These are phyloP conservation scores for Gymnoscopelus braueri DNA, from an alignment of 2,797 vertebrate species.

Conservation along the genomic window DNA sequence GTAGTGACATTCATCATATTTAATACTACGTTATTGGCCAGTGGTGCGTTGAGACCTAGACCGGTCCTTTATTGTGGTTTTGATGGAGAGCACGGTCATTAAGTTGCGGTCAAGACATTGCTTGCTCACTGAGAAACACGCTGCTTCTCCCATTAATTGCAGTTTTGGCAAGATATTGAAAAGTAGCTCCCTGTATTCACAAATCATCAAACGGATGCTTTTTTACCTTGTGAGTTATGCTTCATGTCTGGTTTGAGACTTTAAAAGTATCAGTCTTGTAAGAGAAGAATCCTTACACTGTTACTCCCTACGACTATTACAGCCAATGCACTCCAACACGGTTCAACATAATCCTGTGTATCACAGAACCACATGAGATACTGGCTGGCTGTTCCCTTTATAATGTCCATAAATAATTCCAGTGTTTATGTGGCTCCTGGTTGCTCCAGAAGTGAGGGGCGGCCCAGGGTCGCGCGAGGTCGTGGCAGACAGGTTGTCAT, in stretches of 20 bases:
- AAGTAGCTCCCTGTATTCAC: slow-evolving; percentile 33
- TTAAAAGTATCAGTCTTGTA: slow-evolving; percentile 29
- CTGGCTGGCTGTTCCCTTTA: slow-evolving; percentile 38
- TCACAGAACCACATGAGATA: slow-evolving; percentile 1
- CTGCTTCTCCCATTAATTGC: slow-evolving; percentile 32
- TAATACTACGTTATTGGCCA: slow-evolving; percentile 15
- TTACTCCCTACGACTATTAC: slow-evolving; percentile 37
- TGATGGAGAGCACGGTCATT: background rate
- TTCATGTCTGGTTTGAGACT: slow-evolving; percentile 46
- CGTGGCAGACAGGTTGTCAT: slow-evolving; percentile 29
- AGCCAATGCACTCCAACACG: slow-evolving; percentile 31
- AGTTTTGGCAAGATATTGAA: slow-evolving; percentile 42
- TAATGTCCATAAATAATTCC: slow-evolving; percentile 48
- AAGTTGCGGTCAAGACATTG: slow-evolving; percentile 22
- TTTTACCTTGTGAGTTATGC: slow-evolving; percentile 37
- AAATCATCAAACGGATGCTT: slow-evolving; percentile 41
- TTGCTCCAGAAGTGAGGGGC: slow-evolving; percentile 30
- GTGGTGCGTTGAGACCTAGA: slow-evolving; percentile 4
- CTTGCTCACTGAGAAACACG: slow-evolving; percentile 37
- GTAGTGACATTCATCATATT: slow-evolving; percentile 36
- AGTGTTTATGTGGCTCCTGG: slow-evolving; percentile 34
- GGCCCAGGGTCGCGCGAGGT: slow-evolving; percentile 45
- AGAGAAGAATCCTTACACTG: slow-evolving; percentile 21
- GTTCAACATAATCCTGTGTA: slow-evolving; percentile 20
- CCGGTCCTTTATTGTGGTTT: slow-evolving; percentile 8